These are phyloP conservation scores for Tenthredo notha DNA, from an alignment of 2,888 invertebrate genomes.

Conservation along the genomic window DNA sequence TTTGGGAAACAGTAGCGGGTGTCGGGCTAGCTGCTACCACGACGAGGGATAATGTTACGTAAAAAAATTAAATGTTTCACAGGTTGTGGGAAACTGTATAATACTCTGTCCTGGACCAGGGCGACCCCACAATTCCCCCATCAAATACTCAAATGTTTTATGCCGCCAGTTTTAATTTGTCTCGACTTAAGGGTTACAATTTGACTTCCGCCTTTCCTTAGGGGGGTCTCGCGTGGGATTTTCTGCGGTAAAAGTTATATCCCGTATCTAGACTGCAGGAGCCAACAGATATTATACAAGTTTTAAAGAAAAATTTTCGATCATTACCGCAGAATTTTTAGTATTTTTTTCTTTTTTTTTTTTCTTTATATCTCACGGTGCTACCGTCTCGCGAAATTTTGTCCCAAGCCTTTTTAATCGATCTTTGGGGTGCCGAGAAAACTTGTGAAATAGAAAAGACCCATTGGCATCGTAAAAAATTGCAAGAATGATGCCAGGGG, in stretches of 20 bases:
- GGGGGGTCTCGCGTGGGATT: conserved; percentile 50
- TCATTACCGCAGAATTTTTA: conserved; percentile 57
- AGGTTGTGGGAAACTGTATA: conserved; percentile 58
- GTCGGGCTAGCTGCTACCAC: background rate
- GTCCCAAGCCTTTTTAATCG: conserved; percentile 50
- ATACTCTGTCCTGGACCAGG: background rate
- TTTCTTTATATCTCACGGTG: conserved; percentile 47
- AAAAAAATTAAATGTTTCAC: conserved; percentile 56
- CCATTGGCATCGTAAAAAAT: conserved; percentile 44
- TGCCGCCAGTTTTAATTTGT: conserved; percentile 48
- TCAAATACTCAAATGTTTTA: conserved; percentile 28
- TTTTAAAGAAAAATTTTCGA: background rate
- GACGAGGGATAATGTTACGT: conserved; percentile 25
- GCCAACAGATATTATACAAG: background rate
- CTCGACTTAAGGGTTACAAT: conserved; percentile 49
- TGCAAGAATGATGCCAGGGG: conserved; percentile 48
- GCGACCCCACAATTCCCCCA: background rate
- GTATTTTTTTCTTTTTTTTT: conserved; percentile 48
- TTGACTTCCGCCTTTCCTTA: conserved; percentile 45
- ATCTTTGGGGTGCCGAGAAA: conserved; percentile 39
- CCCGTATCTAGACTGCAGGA: background rate
- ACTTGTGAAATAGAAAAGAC: conserved; percentile 26
- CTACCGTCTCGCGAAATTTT: conserved; percentile 1
- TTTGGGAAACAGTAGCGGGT: conserved; percentile 37
- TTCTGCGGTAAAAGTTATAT: background rate